Evolutionary conservation across 2,113 vertebrate species (phyloP), one percentile per base, ranked within the genome.

Genomic region (Panthera uncia): DNA sequence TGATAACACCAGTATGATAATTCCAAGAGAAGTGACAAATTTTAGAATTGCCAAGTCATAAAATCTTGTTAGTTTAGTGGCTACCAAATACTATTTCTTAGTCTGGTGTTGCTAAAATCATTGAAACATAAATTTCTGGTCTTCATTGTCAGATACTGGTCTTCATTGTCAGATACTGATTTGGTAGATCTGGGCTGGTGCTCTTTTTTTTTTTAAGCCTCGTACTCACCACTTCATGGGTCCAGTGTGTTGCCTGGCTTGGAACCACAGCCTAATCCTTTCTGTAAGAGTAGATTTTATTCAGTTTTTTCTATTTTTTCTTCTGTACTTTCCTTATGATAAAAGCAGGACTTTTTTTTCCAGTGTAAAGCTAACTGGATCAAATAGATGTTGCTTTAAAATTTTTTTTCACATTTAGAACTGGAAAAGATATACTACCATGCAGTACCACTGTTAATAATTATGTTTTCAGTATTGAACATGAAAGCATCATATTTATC

Each of bases 391-490:
- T 23, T 73, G 48, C 65, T 86, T 86, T 96, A 80, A 83, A 92
- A 76, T 94, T 93, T 18, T 87, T 87, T 91, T 95, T 66, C 27
- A 41, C 19, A 14, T 71, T 82, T 65, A 21, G 13, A 83, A 79
- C 52, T 91, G 12, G 33, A 87, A 65, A 93, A 95, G 36, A 48
- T 18, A 74, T 7, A 82, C 33, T 80, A 19, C 25, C 45, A n/a
- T 66, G 9, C 7, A 65, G 21, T 80, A 86, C 29, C 21, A 8
- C 83, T 73, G 7, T 89, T 85, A 41, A 45, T 92, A 63, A 76
- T 81, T 76, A 33, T 86, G 11, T 81, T 93, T 95, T 66, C 81
- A 87, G 73, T 97, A 61, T 71, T 88, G 36, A 69, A 71, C 19
- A 50, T 87, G 31, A 52, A 96, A 36, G 38, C 69, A 87, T 89